Base-by-base conservation (phyloP, 2,888 invertebrate genomes). In the Parnassius mnemosyne region DNA sequence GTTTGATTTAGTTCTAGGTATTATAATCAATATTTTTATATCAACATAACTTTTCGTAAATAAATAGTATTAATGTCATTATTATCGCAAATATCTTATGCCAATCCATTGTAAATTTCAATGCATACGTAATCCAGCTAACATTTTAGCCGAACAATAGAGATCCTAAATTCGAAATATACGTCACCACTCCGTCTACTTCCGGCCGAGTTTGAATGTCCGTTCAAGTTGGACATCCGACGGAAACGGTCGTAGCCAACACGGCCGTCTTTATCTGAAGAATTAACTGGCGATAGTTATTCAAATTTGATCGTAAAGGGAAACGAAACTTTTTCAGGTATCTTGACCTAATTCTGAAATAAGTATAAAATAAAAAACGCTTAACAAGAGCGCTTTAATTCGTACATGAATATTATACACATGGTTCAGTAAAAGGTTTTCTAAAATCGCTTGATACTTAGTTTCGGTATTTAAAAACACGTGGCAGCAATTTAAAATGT, bases 181-280 rank as follows among this genome's bases (percentile, higher is more conserved):
- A 89, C 90, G 90, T 90, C 86, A 85, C 80, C 83, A 81, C 81
- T 87, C 88, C 82, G 85, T 83, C 83, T 71, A 88, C 78, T 89
- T 91, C 91, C 90, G 89, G 88, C 81, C 80, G 82, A 90, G 89
- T 90, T 90, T 87, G 88, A 88, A 89, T 87, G 85, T 87, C 89
- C 87, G 89, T 82, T 85, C 86, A 87, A 90, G 84, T 90, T 89
- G 85, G 84, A 84, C 84, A 76, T 89, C 89, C 89, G 88, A 71
- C 81, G 88, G 88, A 88, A 85, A 77, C 81, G 84, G 85, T 76
- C 85, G 82, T 80, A 81, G 81, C 80, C 87, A 86, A 85, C 81
- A 87, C 85, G 85, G 87, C 84, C 84, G 87, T 86, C 87, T 88
- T 88, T 90, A 90, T 90, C 89, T 84, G 85, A 89, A 87, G 89